phyloP scores from a whole-genome alignment of 2,888 invertebrate genomes.

The Ypsolopha scabrella region DNA sequence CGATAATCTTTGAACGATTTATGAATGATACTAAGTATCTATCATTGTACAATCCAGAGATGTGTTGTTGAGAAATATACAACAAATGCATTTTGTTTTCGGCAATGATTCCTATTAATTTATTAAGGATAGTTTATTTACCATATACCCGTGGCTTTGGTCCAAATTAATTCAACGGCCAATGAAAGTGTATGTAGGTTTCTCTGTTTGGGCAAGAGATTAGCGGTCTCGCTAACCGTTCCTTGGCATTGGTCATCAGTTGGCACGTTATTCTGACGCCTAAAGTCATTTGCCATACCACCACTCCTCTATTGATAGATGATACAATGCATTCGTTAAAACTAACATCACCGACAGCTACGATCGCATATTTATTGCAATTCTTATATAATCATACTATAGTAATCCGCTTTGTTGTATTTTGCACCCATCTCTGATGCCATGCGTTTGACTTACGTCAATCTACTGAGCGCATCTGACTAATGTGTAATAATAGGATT shows the following conservation, averaged over 20 bases:
- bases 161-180: neutral
- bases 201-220: neutral
- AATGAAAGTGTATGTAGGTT: neutral
- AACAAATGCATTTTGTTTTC: no score
- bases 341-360: slow-evolving; percentile 1
- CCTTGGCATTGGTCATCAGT: neutral
- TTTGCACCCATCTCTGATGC: slow-evolving; percentile 27
- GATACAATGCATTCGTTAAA: neutral
- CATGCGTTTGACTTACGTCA: slow-evolving; percentile 36
- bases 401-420: slow-evolving; percentile 24
- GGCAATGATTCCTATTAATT: no score
- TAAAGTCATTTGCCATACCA: neutral
- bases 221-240: neutral
- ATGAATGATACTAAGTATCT: no score
- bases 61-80: no score
- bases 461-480: slow-evolving; percentile 33
- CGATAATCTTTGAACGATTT: no score
- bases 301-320: neutral
- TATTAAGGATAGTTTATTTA: no score
- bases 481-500: slow-evolving; percentile 32
- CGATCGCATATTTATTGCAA: slow-evolving; percentile 8
- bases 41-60: no score
- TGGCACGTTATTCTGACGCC: neutral
- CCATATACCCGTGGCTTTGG: neutral
- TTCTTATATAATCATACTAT: neutral